Percentiles rank a stretch among this genome's conserved stretches.
phyloP scores from a whole-genome alignment of 1,140 invertebrate species.

The Lordiphosa stackelbergi region DNA sequence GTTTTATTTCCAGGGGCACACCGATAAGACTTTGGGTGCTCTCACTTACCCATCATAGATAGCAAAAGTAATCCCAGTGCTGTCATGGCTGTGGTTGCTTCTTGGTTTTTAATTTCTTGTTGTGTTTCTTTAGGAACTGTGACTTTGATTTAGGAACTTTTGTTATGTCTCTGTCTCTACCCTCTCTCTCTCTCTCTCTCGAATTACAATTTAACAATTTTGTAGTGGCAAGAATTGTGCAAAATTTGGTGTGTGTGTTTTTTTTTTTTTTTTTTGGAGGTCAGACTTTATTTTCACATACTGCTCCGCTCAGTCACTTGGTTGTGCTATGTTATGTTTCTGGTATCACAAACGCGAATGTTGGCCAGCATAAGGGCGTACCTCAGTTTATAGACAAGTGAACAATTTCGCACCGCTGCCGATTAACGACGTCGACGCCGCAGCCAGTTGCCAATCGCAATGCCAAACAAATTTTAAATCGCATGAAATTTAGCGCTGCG shows the following conservation, averaged over 20 bases:
- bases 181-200: constrained; percentile 7
- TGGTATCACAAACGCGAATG: constrained; percentile 54
- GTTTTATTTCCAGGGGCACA: constrained; percentile 9
- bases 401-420: constrained; percentile 46
- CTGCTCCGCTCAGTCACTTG: constrained; percentile 4
- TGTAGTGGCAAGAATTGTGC: constrained; percentile 61
- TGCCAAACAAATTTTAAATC: constrained; percentile 66
- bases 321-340: constrained; percentile 37
- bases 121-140: constrained; percentile 40
- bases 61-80: constrained; percentile 72
- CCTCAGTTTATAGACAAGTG: constrained; percentile 60
- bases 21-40: constrained; percentile 30
- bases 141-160: constrained; percentile 49
- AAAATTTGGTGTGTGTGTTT: constrained; percentile 29
- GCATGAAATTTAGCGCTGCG: constrained; percentile 46
- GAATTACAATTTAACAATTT: constrained; percentile 3
- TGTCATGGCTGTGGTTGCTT: constrained; percentile 46
- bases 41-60: constrained; percentile 76
- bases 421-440: constrained; percentile 24
- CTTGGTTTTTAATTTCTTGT: constrained; percentile 11
- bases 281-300: constrained; percentile 25
- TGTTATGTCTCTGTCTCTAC: constrained; percentile 16
- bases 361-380: constrained; percentile 63
- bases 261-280: constrained; percentile 14
- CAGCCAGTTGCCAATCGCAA: constrained; percentile 39